A percentile compares a stretch with the other conserved stretches of the same genome.
Evolutionary conservation across 2,113 vertebrate genomes (phyloP).

Genomic region (Gorsachius goisagi): DNA sequence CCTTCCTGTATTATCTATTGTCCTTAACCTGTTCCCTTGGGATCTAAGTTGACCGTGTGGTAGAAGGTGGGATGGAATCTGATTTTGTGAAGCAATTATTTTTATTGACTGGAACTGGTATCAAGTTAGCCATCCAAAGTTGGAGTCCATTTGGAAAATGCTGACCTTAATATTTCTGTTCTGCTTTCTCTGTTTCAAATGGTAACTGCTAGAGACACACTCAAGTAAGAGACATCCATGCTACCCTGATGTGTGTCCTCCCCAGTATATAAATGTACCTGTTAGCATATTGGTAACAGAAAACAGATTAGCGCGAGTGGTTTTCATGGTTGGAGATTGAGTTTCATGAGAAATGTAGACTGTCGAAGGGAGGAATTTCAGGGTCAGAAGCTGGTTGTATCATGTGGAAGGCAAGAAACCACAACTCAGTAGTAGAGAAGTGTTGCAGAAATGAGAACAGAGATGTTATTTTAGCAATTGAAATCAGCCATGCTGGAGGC

Average conservation of each 20-base stretch:
- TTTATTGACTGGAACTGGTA: neutral
- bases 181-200: neutral
- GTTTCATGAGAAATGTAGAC: neutral
- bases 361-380: neutral
- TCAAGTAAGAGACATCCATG: neutral
- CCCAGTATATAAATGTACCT: neutral
- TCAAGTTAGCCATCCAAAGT: neutral
- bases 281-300: neutral
- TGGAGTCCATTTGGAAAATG: neutral
- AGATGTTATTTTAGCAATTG: neutral
- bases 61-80: neutral
- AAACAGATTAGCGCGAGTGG: neutral
- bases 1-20: neutral
- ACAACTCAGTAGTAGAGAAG: neutral
- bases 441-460: neutral
- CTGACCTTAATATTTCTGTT: neutral
- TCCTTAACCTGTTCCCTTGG: neutral
- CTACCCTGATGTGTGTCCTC: neutral
- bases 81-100: neutral
- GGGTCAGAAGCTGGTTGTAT: neutral
- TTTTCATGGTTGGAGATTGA: neutral
- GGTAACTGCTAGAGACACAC: neutral
- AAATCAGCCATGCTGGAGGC: neutral
- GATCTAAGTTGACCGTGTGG: neutral
- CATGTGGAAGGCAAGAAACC: slow-evolving; percentile 6